A percentile compares a stretch with the other conserved stretches of the same genome.
Evolutionary conservation across 2,888 invertebrate species (phyloP).

Genomic region (Drosophila nr. perissopoda): DNA sequence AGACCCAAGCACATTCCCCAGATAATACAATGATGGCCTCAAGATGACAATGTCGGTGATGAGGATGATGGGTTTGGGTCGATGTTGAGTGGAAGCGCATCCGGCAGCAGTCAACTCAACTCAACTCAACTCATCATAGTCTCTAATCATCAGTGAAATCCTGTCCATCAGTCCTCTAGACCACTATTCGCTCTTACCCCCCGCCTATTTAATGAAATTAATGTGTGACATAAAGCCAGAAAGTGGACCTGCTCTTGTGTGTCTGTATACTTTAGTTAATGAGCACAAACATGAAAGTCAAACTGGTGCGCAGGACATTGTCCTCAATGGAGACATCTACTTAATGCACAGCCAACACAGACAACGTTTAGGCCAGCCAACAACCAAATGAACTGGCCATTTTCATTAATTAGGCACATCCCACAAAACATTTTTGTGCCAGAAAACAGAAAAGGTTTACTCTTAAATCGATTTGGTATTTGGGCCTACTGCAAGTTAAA

Average conservation of each 20-base stretch:
- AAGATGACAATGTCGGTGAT: slow-evolving; percentile 31
- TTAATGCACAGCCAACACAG: slow-evolving; percentile 3
- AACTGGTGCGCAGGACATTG: slow-evolving; percentile 32
- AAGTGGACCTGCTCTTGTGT: slow-evolving; percentile 8
- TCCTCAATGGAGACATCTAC: slow-evolving; percentile 32
- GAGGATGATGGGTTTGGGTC: background rate
- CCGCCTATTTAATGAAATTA: slow-evolving; percentile 31
- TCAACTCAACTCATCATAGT: slow-evolving; percentile 2
- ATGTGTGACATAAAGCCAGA: slow-evolving; percentile 26
- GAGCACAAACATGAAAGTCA: slow-evolving; percentile 44
- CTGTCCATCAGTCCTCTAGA: slow-evolving; percentile 2
- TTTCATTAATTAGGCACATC: slow-evolving; percentile 44
- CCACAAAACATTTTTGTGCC: slow-evolving; percentile 5
- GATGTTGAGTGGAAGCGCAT: slow-evolving; percentile 30
- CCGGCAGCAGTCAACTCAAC: slow-evolving; percentile 30
- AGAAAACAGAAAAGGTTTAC: background rate
- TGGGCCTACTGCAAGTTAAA: background rate
- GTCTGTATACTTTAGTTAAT: slow-evolving; percentile 38
- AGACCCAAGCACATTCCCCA: slow-evolving; percentile 23
- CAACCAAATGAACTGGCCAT: slow-evolving; percentile 26
- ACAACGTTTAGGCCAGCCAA: slow-evolving; percentile 2
- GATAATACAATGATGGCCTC: slow-evolving; percentile 29
- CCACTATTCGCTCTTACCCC: background rate
- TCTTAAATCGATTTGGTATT: slow-evolving; percentile 7
- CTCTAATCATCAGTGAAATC: slow-evolving; percentile 17